Percentiles rank a stretch among this genome's conserved stretches.
Conservation (phyloP, 2,888 invertebrate genomes). For the Celastrina argiolus region DNA sequence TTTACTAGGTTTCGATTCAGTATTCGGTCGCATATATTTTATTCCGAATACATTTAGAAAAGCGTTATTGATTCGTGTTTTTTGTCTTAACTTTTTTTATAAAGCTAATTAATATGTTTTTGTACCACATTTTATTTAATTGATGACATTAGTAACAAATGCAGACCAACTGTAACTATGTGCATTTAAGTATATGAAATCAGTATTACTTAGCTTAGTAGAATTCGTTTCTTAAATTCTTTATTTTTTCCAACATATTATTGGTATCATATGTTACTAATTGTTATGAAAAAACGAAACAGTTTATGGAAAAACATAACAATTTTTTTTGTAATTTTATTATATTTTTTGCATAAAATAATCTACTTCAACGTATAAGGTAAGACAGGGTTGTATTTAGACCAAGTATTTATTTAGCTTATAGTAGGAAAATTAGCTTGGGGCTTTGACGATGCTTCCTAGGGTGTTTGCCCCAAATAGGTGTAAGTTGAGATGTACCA, state of each 20-base stretch:
- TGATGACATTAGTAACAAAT: conserved; percentile 1
- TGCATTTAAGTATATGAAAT: conserved; percentile 24
- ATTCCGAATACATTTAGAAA: too few species aligned
- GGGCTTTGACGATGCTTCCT: conserved; percentile 30
- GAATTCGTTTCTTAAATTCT: conserved; percentile 19
- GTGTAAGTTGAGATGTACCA: conserved; percentile 24
- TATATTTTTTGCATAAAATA: not conserved
- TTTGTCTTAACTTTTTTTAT: not conserved
- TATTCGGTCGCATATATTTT: too few species aligned
- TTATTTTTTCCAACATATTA: conserved; percentile 9
- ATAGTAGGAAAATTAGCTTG: conserved; percentile 43
- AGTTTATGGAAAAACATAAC: not conserved
- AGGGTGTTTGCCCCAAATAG: conserved; percentile 28
- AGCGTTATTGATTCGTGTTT: too few species aligned
- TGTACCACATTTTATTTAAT: not conserved
- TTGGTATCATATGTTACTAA: not conserved
- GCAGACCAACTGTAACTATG: conserved; percentile 19
- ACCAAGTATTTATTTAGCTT: conserved; percentile 61
- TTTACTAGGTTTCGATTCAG: too few species aligned
- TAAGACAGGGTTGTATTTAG: conserved; percentile 50
- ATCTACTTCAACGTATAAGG: conserved; percentile 31
- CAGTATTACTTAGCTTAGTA: conserved; percentile 25
- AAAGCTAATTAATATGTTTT: not conserved
- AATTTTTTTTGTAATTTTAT: not conserved
- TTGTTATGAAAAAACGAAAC: not conserved